Evolutionary conservation across 1,140 invertebrate species (phyloP), one percentile per base, ranked within the genome.

Genomic region (Oreohelix idahoensis): DNA sequence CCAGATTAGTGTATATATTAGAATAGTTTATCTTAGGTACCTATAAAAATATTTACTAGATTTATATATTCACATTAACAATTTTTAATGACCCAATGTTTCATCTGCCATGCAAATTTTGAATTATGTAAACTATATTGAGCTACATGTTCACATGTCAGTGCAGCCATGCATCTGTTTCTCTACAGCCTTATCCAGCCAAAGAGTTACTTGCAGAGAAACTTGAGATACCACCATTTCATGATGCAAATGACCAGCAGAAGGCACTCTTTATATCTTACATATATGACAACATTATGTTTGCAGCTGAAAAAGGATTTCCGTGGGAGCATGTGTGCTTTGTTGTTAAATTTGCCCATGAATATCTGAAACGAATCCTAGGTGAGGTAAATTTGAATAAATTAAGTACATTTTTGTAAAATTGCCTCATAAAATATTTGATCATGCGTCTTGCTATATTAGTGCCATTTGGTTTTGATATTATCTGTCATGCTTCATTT

Each of bases 221-320:
- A 63, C 71, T 91, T n/a, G 82, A 77, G n/a, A 84, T 84, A 81
- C 23, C 86, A 36, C 66, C 83, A 17, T 88, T 83, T 79, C 78
- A 88, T 69, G 88, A 88, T 39, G 87, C 87, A 23, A 39, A 86
- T 26, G 84, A 90, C 66, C 82, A 87, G 81, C 86, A 84, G 79
- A 78, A 84, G 79, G 76, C 84, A n/a, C 87, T 90, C 20, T 84
- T 86, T 81, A 76, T 90, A n/a, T 87, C 89, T 69, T 91, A 83
- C 79, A 77, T 91, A 13, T 90, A 89, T 86, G 90, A 91, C 49
- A 86, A 84, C 49, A 69, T 91, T 35, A 89, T 83, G 82, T 90
- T 88, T 87, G 85, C 87, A 80, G 84, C 84, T 73, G 86, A 90
- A n/a, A 91, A 89, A 84, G 90, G 90, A 32, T 91, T 91, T 85